phyloP scores from a whole-genome alignment of 2,888 invertebrate genomes.

The Iphiclides podalirius region DNA sequence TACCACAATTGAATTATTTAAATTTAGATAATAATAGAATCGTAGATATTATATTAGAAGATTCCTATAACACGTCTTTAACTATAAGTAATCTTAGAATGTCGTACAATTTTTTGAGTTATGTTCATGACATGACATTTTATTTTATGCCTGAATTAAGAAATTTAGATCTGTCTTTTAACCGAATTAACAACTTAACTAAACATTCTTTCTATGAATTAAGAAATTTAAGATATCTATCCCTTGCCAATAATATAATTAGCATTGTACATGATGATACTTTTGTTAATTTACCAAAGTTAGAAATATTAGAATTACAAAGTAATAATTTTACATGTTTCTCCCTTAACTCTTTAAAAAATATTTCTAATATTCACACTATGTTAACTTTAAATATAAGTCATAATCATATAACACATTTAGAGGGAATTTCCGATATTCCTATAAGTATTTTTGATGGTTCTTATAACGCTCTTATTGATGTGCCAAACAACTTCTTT shows the following conservation, averaged over 20 bases:
- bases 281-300: slow-evolving; percentile 86
- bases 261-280: slow-evolving; percentile 85
- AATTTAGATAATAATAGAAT: slow-evolving; percentile 93
- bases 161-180: slow-evolving; percentile 88
- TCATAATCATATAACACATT: slow-evolving; percentile 80
- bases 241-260: slow-evolving; percentile 91
- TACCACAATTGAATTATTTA: slow-evolving; percentile 87
- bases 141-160: slow-evolving; percentile 85
- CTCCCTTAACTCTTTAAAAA: slow-evolving; percentile 83
- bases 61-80: slow-evolving; percentile 84
- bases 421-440: slow-evolving; percentile 73
- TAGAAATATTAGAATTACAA: slow-evolving; percentile 90
- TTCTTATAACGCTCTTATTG: slow-evolving; percentile 83
- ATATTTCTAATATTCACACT: slow-evolving; percentile 82
- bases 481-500: slow-evolving; percentile 84
- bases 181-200: slow-evolving; percentile 85
- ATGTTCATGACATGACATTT: slow-evolving; percentile 85
- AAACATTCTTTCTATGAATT: slow-evolving; percentile 88
- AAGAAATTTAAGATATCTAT: slow-evolving; percentile 88
- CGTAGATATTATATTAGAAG: slow-evolving; percentile 83
- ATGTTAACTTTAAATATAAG: slow-evolving; percentile 89
- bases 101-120: slow-evolving; percentile 88
- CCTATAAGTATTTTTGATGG: slow-evolving; percentile 86
- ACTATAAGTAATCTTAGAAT: slow-evolving; percentile 89
- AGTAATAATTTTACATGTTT: slow-evolving; percentile 87